Evolutionary conservation across 2,797 vertebrate species (phyloP).

Genomic region (Pagetopsis macropterus): DNA sequence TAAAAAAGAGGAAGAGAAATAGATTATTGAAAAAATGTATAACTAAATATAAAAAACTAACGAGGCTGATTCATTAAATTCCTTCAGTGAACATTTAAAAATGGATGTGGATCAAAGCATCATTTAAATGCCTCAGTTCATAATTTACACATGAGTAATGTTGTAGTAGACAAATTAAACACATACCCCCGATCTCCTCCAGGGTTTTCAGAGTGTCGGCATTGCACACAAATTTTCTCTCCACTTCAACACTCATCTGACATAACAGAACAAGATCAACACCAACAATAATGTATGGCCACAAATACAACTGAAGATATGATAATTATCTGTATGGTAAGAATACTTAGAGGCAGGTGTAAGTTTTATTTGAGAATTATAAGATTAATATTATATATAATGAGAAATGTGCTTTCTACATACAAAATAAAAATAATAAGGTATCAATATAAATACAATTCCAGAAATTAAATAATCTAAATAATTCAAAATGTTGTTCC

Average conservation of each 20-base stretch:
- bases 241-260: slow-evolving; percentile 85
- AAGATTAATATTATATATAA: too few relatives aligned
- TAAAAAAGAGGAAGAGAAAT: slow-evolving; percentile 19
- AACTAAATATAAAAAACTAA: slow-evolving; percentile 21
- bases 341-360: background rate
- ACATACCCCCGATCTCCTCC: slow-evolving; percentile 78
- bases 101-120: slow-evolving; percentile 25
- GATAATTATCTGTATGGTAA: background rate
- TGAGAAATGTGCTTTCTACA: background rate
- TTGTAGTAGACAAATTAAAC: slow-evolving; percentile 29
- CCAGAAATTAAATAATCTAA: too few relatives aligned
- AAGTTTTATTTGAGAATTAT: background rate
- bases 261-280: slow-evolving; percentile 48
- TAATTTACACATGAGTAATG: slow-evolving; percentile 17
- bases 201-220: slow-evolving; percentile 74
- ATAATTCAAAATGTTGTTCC: too few relatives aligned
- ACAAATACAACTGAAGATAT: background rate
- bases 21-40: background rate
- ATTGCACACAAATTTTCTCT: slow-evolving; percentile 84
- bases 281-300: background rate
- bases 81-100: slow-evolving; percentile 30
- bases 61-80: slow-evolving; percentile 27
- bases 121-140: slow-evolving; percentile 30
- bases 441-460: background rate
- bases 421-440: too few relatives aligned